Evolutionary conservation across 2,113 vertebrate genomes (phyloP), one percentile per base, ranked within the genome.

Genomic region (Dunckerocampus dactyliophorus): DNA sequence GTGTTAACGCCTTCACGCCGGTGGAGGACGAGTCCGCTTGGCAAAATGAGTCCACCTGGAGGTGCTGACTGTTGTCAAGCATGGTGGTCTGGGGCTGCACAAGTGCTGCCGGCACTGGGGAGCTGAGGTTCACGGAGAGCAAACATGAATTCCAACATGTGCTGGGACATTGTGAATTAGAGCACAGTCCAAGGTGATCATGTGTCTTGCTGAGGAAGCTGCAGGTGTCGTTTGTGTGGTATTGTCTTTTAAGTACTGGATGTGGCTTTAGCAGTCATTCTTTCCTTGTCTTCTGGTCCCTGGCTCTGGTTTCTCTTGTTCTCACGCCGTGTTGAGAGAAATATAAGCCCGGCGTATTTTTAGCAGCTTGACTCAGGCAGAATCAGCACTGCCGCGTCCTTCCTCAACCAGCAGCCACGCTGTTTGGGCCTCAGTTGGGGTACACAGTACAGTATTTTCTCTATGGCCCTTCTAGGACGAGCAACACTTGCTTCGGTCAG

Each of bases 341-440:
- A 76, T 74, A 78, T 85, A 77, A 76, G 75, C 51, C 68, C 54
- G 62, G 22, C n/a, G 74, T 89, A 87, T 87, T 88, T 86, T 81
- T 88, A 85, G 87, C 67, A 72, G 58, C 61, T 75, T 84, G 81
- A 81, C 84, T 83, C 62, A 16, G 57, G 31, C 60, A 76, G 76
- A 74, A 78, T 77, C 69, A 54, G 31, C 28, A 0, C 28, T 24
- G 64, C 60, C 55, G 37, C 11, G 21, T 70, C 75, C 37, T 24
- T 65, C 47, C 68, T 71, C 19, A 61, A 65, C 67, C 45, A 68
- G 49, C 45, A 65, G 52, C 71, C 6, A 31, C 73, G 76, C 63
- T 62, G 70, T 54, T 54, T 20, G 1, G 16, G 19, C 51, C 22
- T 62, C 28, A 64, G 5, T 3, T 28, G 24, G 24, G 24, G 3